Conservation (phyloP, 1,140 invertebrate genomes). For the Drosophila varians region DNA sequence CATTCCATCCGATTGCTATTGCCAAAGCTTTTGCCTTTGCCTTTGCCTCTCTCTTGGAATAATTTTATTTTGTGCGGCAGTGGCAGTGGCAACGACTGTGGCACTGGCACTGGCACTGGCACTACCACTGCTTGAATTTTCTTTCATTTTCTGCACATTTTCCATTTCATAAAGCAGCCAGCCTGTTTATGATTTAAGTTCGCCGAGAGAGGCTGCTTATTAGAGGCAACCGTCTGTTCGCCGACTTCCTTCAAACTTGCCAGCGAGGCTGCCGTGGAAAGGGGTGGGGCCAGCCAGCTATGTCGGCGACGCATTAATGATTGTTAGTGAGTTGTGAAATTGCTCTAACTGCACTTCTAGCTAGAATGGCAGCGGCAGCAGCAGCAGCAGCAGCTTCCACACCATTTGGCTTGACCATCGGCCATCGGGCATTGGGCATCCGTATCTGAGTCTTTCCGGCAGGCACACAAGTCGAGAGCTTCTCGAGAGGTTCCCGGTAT, state of each 20-base stretch:
- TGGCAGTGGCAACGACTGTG: background rate
- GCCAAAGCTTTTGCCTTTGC: slow-evolving; percentile 14
- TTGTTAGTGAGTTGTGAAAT: slow-evolving; percentile 82
- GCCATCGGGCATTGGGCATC: slow-evolving; percentile 34
- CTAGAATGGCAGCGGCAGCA: slow-evolving; percentile 28
- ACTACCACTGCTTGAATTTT: slow-evolving; percentile 30
- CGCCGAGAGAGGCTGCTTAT: slow-evolving; percentile 61
- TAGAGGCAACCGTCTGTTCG: slow-evolving; percentile 34
- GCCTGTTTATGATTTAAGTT: slow-evolving; percentile 78
- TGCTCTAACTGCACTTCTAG: slow-evolving; percentile 79
- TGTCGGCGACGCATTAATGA: slow-evolving; percentile 79
- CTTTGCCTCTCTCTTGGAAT: slow-evolving; percentile 25
- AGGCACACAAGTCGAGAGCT: slow-evolving; percentile 13
- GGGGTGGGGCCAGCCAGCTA: slow-evolving; percentile 25
- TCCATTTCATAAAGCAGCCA: slow-evolving; percentile 79
- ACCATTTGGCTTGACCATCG: slow-evolving; percentile 64
- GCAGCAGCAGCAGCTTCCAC: slow-evolving; percentile 61
- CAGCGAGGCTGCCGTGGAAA: slow-evolving; percentile 2
- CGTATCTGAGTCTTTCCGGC: slow-evolving; percentile 72
- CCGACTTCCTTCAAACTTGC: slow-evolving; percentile 60
- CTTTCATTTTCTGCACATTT: slow-evolving; percentile 73
- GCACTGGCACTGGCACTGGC: slow-evolving; percentile 1
- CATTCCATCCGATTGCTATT: slow-evolving; percentile 26
- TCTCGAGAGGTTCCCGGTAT: no score
- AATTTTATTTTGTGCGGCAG: slow-evolving; percentile 37